Conservation (phyloP, 2,797 vertebrate genomes). For the Manis pentadactyla region DNA sequence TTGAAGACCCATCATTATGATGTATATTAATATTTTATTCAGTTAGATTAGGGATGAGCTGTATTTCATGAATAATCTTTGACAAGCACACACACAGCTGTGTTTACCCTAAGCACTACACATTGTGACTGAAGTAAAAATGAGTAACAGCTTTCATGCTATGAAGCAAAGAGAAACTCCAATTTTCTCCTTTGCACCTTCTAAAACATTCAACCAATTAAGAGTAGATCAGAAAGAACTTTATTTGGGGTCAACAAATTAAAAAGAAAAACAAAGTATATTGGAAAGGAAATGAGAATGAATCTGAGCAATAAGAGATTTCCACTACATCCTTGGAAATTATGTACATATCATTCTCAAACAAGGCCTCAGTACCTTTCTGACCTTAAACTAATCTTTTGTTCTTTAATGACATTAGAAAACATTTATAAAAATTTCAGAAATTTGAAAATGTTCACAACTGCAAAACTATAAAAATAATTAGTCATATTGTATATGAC, state of each 20-base stretch:
- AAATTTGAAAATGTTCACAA: neutral
- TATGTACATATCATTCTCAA: neutral
- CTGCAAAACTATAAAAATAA: neutral
- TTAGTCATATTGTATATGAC: neutral
- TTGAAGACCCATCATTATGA: constrained; percentile 43
- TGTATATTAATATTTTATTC: constrained; percentile 70
- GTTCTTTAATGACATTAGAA: neutral
- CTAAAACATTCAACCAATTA: neutral
- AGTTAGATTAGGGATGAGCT: constrained; percentile 39
- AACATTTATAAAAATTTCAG: neutral
- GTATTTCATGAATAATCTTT: constrained; percentile 70
- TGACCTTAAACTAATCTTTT: neutral
- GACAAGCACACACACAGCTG: constrained; percentile 64
- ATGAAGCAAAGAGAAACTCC: neutral
- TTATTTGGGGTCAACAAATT: neutral
- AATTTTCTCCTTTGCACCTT: neutral
- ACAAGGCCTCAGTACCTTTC: neutral
- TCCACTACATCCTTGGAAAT: neutral
- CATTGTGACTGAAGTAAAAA: constrained; percentile 60
- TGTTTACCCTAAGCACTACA: constrained; percentile 63
- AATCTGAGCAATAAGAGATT: neutral
- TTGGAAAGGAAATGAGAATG: neutral
- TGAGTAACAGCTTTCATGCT: neutral
- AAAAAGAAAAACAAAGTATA: too few species aligned
- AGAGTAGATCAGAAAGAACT: neutral